A percentile compares a stretch with the other conserved stretches of the same genome.
These are phyloP conservation scores for Agrotis segetum DNA, from an alignment of 2,888 invertebrate species.

Conservation along the genomic window DNA sequence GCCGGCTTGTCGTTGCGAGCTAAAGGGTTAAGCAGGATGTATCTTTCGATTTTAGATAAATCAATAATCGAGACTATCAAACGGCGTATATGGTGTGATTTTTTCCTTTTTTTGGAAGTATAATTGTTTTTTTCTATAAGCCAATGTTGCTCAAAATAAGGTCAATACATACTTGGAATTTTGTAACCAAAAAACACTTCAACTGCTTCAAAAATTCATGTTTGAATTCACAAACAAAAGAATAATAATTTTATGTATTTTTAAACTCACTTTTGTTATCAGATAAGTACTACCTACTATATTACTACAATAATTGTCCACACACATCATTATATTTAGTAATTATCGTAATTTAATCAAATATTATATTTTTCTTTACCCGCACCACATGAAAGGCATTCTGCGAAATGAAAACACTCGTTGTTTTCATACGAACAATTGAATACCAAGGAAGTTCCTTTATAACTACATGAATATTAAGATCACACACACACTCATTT, in stretches of 20 bases:
- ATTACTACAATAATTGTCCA: not conserved
- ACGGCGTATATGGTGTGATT: no score
- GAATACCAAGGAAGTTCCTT: constrained; percentile 44
- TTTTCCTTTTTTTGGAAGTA: no score
- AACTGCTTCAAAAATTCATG: no score
- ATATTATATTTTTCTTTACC: constrained; percentile 23
- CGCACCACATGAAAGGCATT: not conserved
- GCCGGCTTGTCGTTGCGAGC: no score
- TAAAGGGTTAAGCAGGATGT: no score
- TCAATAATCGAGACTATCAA: no score
- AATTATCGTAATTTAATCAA: constrained; percentile 1
- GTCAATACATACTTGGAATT: no score
- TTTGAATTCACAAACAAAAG: not conserved
- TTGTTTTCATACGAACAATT: constrained; percentile 48
- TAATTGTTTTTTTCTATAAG: no score
- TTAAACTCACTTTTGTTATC: not conserved
- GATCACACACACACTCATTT: constrained; percentile 41
- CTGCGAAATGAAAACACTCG: constrained; percentile 40
- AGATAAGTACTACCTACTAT: not conserved
- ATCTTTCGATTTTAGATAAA: no score
- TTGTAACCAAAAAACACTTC: no score
- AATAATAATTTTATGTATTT: no score
- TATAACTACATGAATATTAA: constrained; percentile 41
- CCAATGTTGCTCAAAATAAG: no score
- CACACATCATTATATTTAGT: not conserved